Evolutionary conservation across 2,797 vertebrate genomes (phyloP).

Genomic region (Limosa lapponica): DNA sequence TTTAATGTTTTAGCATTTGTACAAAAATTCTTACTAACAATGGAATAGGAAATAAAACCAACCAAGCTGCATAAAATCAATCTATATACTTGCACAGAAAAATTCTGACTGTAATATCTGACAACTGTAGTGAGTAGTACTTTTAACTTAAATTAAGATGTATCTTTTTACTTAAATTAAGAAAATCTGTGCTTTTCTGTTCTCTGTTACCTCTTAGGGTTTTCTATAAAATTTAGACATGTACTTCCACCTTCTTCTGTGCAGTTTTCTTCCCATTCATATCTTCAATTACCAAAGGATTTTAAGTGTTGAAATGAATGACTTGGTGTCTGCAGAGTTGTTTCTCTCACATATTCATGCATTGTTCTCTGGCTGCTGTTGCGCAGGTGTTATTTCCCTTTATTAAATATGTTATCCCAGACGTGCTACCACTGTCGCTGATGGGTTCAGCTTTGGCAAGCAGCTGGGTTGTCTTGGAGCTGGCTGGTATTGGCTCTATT

Average conservation of each 20-base stretch:
- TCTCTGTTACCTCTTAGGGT: background rate
- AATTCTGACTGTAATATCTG: background rate
- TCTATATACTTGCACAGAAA: background rate
- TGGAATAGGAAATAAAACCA: background rate
- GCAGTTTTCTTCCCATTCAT: background rate
- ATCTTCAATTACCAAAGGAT: background rate
- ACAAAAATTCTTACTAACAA: background rate
- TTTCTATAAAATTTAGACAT: background rate
- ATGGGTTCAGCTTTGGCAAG: background rate
- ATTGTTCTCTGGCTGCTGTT: background rate
- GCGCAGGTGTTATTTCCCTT: background rate
- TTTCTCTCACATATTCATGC: background rate
- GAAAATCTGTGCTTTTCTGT: background rate
- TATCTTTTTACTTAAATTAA: background rate
- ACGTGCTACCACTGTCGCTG: background rate
- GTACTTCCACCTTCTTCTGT: background rate
- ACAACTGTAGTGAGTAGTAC: background rate
- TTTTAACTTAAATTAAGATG: background rate
- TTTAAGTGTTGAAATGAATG: background rate
- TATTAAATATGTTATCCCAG: background rate
- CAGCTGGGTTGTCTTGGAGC: background rate
- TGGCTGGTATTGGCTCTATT: background rate
- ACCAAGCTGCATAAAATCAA: background rate
- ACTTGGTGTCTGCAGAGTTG: background rate
- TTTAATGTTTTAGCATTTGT: background rate